Evolutionary conservation across 2,888 invertebrate genomes (phyloP).

Genomic region (Lottia gigantea): DNA sequence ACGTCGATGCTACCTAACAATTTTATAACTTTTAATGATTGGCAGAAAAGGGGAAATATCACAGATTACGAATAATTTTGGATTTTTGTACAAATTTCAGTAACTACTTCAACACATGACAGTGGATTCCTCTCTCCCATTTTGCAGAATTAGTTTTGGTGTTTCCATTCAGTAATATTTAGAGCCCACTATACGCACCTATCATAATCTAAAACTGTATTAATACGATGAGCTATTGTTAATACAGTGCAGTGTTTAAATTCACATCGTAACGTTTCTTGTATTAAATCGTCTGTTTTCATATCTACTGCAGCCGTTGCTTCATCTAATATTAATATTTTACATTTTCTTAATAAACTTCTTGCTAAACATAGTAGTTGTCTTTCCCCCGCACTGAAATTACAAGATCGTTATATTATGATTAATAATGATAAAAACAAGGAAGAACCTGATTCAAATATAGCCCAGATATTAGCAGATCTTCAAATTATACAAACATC

Average conservation of each 20-base stretch:
- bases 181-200: slow-evolving; percentile 7
- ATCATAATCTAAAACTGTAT: slow-evolving; percentile 79
- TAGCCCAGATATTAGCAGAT: too few species aligned
- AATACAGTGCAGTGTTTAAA: slow-evolving; percentile 88
- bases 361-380: slow-evolving; percentile 86
- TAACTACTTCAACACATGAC: too few species aligned
- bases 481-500: too few species aligned
- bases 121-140: too few species aligned
- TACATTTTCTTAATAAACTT: slow-evolving; percentile 84
- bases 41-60: too few species aligned
- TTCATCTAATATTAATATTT: slow-evolving; percentile 86
- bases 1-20: too few species aligned
- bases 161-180: too few species aligned
- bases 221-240: slow-evolving; percentile 91
- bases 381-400: slow-evolving; percentile 71
- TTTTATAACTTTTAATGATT: too few species aligned
- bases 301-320: slow-evolving; percentile 91
- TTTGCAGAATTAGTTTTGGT: neutral
- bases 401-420: neutral
- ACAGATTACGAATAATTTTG: too few species aligned
- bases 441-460: too few species aligned
- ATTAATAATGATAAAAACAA: too few species aligned
- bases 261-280: slow-evolving; percentile 86
- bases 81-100: too few species aligned
- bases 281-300: slow-evolving; percentile 85